Evolutionary conservation across 2,113 vertebrate species (phyloP), one percentile per base, ranked within the genome.

Genomic region (Arenaria interpres): DNA sequence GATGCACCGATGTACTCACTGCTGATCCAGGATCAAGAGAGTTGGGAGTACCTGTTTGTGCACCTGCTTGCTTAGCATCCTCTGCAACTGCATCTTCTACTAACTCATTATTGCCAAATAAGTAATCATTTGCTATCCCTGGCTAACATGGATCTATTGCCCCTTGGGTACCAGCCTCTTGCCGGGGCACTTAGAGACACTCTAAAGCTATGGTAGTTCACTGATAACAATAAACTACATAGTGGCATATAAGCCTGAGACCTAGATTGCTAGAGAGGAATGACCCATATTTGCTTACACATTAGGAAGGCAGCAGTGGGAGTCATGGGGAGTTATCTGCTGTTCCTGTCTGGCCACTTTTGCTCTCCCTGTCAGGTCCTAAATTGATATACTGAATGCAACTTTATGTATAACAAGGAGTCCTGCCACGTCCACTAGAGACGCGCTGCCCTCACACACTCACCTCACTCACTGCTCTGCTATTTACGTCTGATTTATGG

Each of bases 401-500:
- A 17, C 27, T 45, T 28, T 54, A 39, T 51, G 5, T 54, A 28
- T 30, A 66, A 81, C 35, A 69, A n/a, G 19, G 33, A 72, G 9
- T 66, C 50, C 45, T 54, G 53, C 56, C 5, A 5, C 63, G 43
- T 63, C 54, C 56, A 37, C 62, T 67, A 80, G 59, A 30, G 60
- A 74, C 7, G 12, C 37, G 2, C 56, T 85, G 43, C 48, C 80
- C 80, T 48, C 66, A 45, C 21, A 10, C 10, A 4, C 48, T 78
- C 67, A 41, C 77, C 80, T 85, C 77, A 53, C 59, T 72, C 46
- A 37, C 30, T 78, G 66, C 62, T 83, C 87, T 91, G 48, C 77
- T 95, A 10, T 85, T 95, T 93, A 56, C 46, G 64, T 75, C 54
- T 94, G 91, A 96, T 97, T 96, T 96, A 96, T 92, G 74, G 80